Percentiles rank a stretch among this genome's conserved stretches.
phyloP scores from a whole-genome alignment of 2,797 vertebrate species.

The Etheostoma perlongum region DNA sequence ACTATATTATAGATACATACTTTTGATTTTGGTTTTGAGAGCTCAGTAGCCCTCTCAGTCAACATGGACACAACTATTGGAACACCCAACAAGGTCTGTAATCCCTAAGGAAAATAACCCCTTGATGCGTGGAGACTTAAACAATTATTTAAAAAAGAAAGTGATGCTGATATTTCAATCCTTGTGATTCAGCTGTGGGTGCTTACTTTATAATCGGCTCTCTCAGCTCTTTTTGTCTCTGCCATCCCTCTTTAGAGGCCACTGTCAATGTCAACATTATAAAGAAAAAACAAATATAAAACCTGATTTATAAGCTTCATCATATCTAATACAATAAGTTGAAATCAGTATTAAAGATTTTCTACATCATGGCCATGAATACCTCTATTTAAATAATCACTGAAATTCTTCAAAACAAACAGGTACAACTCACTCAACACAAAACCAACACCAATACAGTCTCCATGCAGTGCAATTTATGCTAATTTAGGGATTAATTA shows the following conservation, averaged over 20 bases:
- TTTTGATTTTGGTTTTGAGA: neutral
- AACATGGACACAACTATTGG: neutral
- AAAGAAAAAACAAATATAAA: neutral
- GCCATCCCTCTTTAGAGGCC: neutral
- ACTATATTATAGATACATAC: neutral
- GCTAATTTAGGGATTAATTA: slow-evolving; percentile 25
- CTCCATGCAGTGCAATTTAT: neutral
- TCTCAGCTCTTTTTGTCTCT: slow-evolving; percentile 17
- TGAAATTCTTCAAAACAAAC: slow-evolving; percentile 9
- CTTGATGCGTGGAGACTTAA: slow-evolving; percentile 5
- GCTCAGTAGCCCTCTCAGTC: neutral
- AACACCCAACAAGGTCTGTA: neutral
- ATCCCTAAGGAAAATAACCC: neutral
- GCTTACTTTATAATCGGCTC: slow-evolving; percentile 19
- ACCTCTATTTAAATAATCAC: neutral
- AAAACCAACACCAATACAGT: neutral
- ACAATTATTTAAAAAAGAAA: slow-evolving; percentile 4
- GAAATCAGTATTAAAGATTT: slow-evolving; percentile 7
- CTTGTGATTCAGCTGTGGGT: slow-evolving; percentile 19
- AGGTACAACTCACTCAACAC: neutral
- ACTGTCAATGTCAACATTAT: slow-evolving; percentile 20
- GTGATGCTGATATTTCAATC: slow-evolving; percentile 29
- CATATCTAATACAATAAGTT: neutral
- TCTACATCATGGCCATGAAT: neutral
- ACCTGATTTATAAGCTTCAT: neutral